phyloP scores from a whole-genome alignment of 2,888 invertebrate genomes.

The Cynaeus angustus region DNA sequence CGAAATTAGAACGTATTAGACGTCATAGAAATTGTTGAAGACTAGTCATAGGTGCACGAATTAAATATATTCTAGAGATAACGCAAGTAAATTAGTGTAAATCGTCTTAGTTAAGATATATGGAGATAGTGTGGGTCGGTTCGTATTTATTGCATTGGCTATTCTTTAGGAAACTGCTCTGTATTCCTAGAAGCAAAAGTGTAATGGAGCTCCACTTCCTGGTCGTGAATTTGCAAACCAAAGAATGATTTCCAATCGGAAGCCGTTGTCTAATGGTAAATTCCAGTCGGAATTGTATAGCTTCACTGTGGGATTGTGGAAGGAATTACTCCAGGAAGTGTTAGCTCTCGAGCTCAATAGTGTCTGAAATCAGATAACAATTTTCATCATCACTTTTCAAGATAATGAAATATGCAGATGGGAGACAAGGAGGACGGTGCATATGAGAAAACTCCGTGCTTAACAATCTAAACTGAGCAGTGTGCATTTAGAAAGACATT shows the following conservation, averaged over 20 bases:
- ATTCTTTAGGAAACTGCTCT: not conserved
- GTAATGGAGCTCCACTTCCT: not conserved
- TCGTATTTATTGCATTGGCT: too few relatives aligned
- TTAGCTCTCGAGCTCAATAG: not conserved
- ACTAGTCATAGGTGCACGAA: too few relatives aligned
- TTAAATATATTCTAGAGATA: too few relatives aligned
- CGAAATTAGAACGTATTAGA: too few relatives aligned
- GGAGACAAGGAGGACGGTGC: not conserved
- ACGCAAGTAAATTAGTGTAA: too few relatives aligned
- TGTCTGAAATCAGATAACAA: constrained; percentile 2
- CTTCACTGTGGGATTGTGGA: not conserved
- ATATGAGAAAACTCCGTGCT: too few relatives aligned
- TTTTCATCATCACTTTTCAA: not conserved
- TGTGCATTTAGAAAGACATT: too few relatives aligned
- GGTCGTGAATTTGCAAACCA: not conserved
- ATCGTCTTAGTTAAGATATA: too few relatives aligned
- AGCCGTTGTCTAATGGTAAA: not conserved
- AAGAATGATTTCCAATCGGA: constrained; percentile 1
- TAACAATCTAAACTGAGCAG: too few relatives aligned
- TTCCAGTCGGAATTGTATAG: not conserved
- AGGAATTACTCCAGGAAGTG: too few relatives aligned
- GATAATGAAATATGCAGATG: not conserved
- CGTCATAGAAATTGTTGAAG: too few relatives aligned
- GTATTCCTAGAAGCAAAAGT: not conserved
- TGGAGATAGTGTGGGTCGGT: too few relatives aligned